A percentile compares a stretch with the other conserved stretches of the same genome.
Conservation (phyloP, 2,888 invertebrate species). For the Lochmaea crataegi region DNA sequence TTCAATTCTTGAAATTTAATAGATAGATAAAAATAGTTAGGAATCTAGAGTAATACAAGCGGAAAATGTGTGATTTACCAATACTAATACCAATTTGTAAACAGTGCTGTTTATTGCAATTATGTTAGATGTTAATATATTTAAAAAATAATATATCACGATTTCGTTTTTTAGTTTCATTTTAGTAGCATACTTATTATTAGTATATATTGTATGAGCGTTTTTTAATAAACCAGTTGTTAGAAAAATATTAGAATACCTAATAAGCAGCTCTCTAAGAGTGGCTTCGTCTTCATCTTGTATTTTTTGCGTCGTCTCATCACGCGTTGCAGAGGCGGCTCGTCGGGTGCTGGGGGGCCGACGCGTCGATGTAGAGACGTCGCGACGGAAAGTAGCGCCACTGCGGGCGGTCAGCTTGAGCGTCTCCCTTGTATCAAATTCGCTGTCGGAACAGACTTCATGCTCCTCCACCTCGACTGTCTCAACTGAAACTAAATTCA, state of each 20-base stretch:
- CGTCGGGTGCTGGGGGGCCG: slow-evolving; percentile 49
- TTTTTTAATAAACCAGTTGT: background rate
- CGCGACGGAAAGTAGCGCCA: slow-evolving; percentile 49
- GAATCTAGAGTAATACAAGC: no score
- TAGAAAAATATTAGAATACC: slow-evolving; percentile 66
- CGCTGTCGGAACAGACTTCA: slow-evolving; percentile 61
- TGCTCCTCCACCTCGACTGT: slow-evolving; percentile 67
- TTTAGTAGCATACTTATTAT: slow-evolving; percentile 2
- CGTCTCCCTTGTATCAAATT: slow-evolving; percentile 62
- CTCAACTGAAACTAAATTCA: slow-evolving; percentile 60
- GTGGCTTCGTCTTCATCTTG: slow-evolving; percentile 85
- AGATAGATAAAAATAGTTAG: no score
- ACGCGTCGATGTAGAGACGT: slow-evolving; percentile 60
- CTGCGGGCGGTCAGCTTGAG: slow-evolving; percentile 67
- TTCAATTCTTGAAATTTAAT: no score
- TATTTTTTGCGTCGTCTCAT: slow-evolving; percentile 85
- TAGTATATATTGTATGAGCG: background rate
- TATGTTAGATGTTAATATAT: no score
- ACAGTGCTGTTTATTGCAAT: no score
- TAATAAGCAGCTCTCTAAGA: slow-evolving; percentile 94
- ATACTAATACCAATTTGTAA: no score
- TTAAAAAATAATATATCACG: no score
- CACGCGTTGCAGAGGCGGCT: slow-evolving; percentile 67
- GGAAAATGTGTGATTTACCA: no score
- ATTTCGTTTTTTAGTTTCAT: background rate